Base-by-base conservation (phyloP, 2,888 invertebrate species). In the Deroplatys truncata region DNA sequence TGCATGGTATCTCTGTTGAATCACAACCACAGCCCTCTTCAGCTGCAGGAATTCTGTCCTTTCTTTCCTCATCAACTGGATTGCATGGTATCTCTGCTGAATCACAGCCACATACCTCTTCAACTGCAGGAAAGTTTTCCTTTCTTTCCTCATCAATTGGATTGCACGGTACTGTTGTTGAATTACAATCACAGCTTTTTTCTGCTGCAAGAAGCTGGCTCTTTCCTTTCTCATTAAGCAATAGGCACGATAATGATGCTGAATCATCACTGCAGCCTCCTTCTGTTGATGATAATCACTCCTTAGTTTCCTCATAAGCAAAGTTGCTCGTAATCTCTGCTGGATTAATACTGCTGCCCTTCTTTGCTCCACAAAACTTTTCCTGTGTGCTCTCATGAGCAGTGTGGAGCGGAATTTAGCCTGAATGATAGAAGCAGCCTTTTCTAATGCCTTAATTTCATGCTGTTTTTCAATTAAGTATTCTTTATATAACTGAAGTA, bases 381-480 rank as follows among this genome's bases (percentile, higher is more conserved):
- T n/a, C 28, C 88, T 88, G 10, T 56, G 4, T 28, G 10, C 15
- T 35, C 84, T 84, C 88, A 85, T 88, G 16, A 31, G 28, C 35
- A 88, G 2, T 2, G 82, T 35, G 25, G 86, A 56, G n/a, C 88
- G 83, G 28, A 72, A 89, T 82, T 56, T 84, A n/a, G 49, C 72
- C 82, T 89, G 90, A 56, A 90, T 87, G 5, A 28, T 86, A 28
- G 84, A 9, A n/a, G 86, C 35, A 83, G 90, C 86, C 56, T 25
- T 72, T 72, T 72, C 56, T 25, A 72, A 49, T 15, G n/a, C 10
- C 28, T 86, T 25, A 20, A 84, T 20, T 43, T 88, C 49, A 28
- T 72, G 16, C 56, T 28, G 49, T 82, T 86, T 29, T 49, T 28
- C 49, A 35, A 28, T 49, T 15, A 56, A 43, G 28, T 28, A 29